These are phyloP conservation scores for Aleiodes leptofemur DNA, from an alignment of 2,888 invertebrate species.

Conservation along the genomic window DNA sequence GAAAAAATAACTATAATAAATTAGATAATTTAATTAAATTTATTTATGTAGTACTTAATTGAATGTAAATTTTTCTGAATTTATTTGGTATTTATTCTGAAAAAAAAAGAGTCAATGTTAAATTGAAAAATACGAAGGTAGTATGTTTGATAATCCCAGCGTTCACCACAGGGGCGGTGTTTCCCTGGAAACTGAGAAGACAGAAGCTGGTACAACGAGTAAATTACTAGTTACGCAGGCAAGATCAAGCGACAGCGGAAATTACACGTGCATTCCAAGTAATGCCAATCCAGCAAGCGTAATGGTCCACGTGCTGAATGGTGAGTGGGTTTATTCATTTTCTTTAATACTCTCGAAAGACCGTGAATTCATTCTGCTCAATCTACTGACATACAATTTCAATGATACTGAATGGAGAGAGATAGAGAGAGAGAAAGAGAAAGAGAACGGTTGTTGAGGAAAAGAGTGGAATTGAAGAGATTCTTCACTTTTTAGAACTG, in stretches of 20 bases:
- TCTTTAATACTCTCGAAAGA: background rate
- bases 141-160: conserved; percentile 72
- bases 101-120: conserved; percentile 3
- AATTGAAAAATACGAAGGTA: conserved; percentile 60
- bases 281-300: conserved; percentile 76
- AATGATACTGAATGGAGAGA: conserved; percentile 7
- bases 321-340: conserved; percentile 62
- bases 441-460: background rate
- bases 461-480: background rate
- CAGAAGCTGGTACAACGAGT: conserved; percentile 88
- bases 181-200: conserved; percentile 90
- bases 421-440: background rate
- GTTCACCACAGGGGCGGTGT: conserved; percentile 87
- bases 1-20: background rate
- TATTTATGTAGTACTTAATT: conserved; percentile 20
- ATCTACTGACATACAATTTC: conserved; percentile 33
- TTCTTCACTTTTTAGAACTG: no score
- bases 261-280: conserved; percentile 93
- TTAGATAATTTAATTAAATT: background rate
- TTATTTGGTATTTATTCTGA: background rate
- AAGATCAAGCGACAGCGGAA: conserved; percentile 89
- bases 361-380: background rate
- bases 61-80: background rate
- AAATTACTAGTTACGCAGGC: conserved; percentile 90
- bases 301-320: conserved; percentile 74